phyloP scores from a whole-genome alignment of 2,797 vertebrate genomes.

The Clarias platycephalus region DNA sequence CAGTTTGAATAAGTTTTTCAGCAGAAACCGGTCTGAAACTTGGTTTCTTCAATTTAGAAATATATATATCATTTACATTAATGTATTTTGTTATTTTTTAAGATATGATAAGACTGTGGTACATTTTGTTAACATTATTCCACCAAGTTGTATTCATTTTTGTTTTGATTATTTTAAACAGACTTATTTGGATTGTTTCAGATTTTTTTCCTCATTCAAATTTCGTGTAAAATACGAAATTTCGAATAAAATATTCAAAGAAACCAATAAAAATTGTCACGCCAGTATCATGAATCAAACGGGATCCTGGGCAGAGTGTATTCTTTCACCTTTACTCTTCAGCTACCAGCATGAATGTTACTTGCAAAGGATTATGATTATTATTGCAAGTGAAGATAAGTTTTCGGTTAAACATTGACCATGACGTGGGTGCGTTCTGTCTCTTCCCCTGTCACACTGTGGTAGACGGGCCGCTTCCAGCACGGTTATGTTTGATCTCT shows the following conservation, averaged over 20 bases:
- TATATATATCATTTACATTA: background rate
- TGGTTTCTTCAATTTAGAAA: background rate
- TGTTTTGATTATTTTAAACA: background rate
- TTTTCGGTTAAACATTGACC: background rate
- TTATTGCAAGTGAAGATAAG: background rate
- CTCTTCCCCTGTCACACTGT: background rate
- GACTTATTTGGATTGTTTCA: background rate
- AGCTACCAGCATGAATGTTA: background rate
- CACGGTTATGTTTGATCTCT: conserved; percentile 1
- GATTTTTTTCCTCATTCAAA: background rate
- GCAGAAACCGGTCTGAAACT: too few species aligned
- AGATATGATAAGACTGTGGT: background rate
- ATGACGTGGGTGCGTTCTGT: background rate
- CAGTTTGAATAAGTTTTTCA: background rate
- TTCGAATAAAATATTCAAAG: background rate
- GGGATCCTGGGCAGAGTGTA: too few species aligned
- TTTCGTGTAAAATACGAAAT: too few species aligned
- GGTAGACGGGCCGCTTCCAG: background rate
- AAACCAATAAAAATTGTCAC: background rate
- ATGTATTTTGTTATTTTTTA: background rate
- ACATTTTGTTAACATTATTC: background rate
- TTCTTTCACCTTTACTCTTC: background rate
- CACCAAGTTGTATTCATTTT: background rate
- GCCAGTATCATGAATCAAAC: background rate
- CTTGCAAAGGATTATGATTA: background rate